A percentile compares a stretch with the other conserved stretches of the same genome.
phyloP scores from a whole-genome alignment of 1,140 invertebrate species.

The Lasioglossum albipes region DNA sequence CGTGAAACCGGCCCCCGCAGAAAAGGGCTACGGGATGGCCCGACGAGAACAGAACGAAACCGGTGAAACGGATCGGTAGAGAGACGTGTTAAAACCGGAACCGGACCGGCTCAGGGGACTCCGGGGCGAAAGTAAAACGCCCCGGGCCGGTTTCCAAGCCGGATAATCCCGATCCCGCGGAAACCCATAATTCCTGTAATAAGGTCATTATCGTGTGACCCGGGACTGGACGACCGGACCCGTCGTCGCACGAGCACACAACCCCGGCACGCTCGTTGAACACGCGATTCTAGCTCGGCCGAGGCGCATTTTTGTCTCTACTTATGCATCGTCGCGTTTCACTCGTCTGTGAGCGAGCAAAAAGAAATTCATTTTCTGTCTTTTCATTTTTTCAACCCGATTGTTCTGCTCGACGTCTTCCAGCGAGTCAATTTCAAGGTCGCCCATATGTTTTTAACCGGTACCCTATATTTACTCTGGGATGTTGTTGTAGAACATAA shows the following conservation, averaged over 20 bases:
- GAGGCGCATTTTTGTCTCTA: too few species aligned
- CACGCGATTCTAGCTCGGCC: too few species aligned
- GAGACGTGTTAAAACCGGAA: slow-evolving; percentile 37
- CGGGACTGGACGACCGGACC: slow-evolving; percentile 24
- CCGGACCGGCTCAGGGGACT: background rate
- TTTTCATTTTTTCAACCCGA: slow-evolving; percentile 18
- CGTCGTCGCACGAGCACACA: background rate
- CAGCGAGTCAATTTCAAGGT: too few species aligned
- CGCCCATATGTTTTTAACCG: too few species aligned
- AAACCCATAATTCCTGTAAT: slow-evolving; percentile 63
- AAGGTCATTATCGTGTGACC: slow-evolving; percentile 67
- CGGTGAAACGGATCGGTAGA: background rate
- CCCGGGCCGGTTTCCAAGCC: slow-evolving; percentile 34
- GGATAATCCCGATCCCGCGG: slow-evolving; percentile 41
- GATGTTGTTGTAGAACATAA: too few species aligned
- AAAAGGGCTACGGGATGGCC: too few species aligned
- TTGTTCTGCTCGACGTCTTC: too few species aligned
- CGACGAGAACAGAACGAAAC: background rate
- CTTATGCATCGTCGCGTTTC: too few species aligned
- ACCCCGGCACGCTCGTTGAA: background rate
- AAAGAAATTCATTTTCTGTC: too few species aligned
- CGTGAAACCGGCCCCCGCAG: background rate
- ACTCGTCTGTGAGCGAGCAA: too few species aligned
- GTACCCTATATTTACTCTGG: too few species aligned
- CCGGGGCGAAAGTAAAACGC: slow-evolving; percentile 30